Conservation (phyloP, 2,797 vertebrate species). For the Bovichtus diacanthus region DNA sequence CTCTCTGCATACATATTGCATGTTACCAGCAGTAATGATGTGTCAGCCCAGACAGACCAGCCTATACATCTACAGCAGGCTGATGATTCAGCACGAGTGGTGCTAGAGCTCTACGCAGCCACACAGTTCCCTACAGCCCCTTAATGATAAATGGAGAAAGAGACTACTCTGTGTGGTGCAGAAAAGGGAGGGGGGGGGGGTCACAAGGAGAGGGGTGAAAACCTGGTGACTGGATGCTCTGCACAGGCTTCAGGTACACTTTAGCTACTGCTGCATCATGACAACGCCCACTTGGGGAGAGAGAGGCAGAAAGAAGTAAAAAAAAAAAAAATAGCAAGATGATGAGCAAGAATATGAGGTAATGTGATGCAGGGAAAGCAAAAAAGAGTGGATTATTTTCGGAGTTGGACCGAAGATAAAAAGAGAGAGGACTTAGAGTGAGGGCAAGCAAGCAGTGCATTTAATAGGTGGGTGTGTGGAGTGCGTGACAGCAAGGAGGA, state of each 20-base stretch:
- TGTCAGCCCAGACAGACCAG: constrained; percentile 67
- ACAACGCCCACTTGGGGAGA: constrained; percentile 48
- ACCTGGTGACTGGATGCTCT: constrained; percentile 31
- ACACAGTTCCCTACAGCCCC: constrained; percentile 39
- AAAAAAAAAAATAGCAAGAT: constrained; percentile 14
- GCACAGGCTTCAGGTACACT: constrained; percentile 48
- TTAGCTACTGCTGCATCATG: constrained; percentile 62
- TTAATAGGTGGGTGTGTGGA: constrained; percentile 32
- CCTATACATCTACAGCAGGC: constrained; percentile 58
- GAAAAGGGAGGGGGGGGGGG: constrained; percentile 18
- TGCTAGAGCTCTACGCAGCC: constrained; percentile 37
- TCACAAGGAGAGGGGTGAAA: constrained; percentile 30
- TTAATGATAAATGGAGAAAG: constrained; percentile 61
- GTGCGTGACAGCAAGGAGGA: constrained; percentile 52
- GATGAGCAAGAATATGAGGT: constrained; percentile 29
- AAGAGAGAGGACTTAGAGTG: constrained; percentile 13
- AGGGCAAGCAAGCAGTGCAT: constrained; percentile 20
- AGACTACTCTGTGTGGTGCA: constrained; percentile 45
- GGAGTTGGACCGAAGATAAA: constrained; percentile 32
- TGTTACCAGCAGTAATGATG: constrained; percentile 46
- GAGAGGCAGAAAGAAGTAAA: constrained; percentile 16
- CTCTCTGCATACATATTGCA: constrained; percentile 58
- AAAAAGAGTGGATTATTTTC: constrained; percentile 19
- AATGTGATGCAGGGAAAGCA: constrained; percentile 24
- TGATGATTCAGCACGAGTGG: constrained; percentile 79